Evolutionary conservation across 2,113 vertebrate genomes (phyloP), one percentile per base, ranked within the genome.

Genomic region (Buteo buteo): DNA sequence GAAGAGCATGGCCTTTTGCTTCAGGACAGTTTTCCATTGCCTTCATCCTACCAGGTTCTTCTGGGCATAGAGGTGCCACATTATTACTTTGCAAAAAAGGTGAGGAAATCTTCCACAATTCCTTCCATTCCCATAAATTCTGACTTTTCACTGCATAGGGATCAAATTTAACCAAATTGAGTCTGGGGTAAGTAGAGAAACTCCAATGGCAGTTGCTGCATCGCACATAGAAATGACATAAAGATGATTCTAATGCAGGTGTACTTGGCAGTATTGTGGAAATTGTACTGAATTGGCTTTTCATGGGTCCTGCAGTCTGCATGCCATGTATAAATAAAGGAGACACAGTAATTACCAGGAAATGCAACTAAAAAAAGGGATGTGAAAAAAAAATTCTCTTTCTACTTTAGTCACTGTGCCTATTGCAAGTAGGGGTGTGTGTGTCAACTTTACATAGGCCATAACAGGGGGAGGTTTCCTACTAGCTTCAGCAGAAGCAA

Each of bases 81-180:
- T 92, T 99, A 99, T 90, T 99, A 99, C 97, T 99, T 99, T 95
- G 98, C 98, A 42, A 99, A 98, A 97, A 99, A 99, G 99, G 99
- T 99, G 94, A 49, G 97, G 34, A 40, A 13, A 50, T 82, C 28
- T 34, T 67, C 55, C 61, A 54, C 28, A 44, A 11, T 54, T 67
- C 50, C 11, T 71, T 73, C 49, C 26, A 11, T 64, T 82, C 47
- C 38, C 7, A 2, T 20, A 74, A 61, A 16, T 71, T 70, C 20
- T 62, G 11, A 38, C 12, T 67, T 93, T 72, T 36, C 49, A 45
- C 50, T 88, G 36, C 4, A 8, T 10, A 40, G 42, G 14, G 28
- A 21, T 55, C 54, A 83, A 83, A 62, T 84, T 66, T 49, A 86
- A 64, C 38, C 26, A 67, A 57, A 76, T 2, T 19, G 64, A 54